Evolutionary conservation across 2,888 invertebrate species (phyloP), one percentile per base, ranked within the genome.

Genomic region (Drosophila recens): DNA sequence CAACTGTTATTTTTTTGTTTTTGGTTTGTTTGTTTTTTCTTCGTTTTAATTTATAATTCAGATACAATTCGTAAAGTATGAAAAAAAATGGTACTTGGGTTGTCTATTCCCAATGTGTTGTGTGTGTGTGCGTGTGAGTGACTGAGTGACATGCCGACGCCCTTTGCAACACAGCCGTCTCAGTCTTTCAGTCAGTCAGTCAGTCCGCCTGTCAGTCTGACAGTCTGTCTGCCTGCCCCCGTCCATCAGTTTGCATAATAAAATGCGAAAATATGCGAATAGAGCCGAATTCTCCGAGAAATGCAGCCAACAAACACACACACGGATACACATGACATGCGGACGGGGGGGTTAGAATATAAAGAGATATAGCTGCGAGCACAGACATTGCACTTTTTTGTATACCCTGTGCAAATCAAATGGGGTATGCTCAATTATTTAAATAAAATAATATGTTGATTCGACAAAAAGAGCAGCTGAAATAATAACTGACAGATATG

Each of bases 211-310:
- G 34, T 49, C 58, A 10, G 61, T 75, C 70, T 72, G 54, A 67
- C 68, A 52, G 63, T 70, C 58, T 69, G 51, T 64, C 61, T 77
- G 79, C 56, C 76, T 70, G 80, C 74, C 69, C 58, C 64, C 53
- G 82, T 73, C 82, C 75, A 69, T 71, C 75, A 86, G 75, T 87
- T 87, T 87, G 90, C 88, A 91, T 90, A 91, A 91, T 90, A 90
- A 90, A 89, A 91, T 90, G 90, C 83, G 84, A 90, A 90, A 79
- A 90, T 79, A 89, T 88, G 87, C 86, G 89, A 90, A 86, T 80
- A 67, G 61, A 89, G 72, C 66, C 82, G 89, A 88, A 83, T 79
- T 67, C 79, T 75, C 71, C 67, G 65, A 72, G 71, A 61, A 75
- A 67, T 49, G 49, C 81, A 71, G 57, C 65, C 52, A 77, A 71